These are phyloP conservation scores for Turnix velox DNA, from an alignment of 2,113 vertebrate species.

Conservation along the genomic window DNA sequence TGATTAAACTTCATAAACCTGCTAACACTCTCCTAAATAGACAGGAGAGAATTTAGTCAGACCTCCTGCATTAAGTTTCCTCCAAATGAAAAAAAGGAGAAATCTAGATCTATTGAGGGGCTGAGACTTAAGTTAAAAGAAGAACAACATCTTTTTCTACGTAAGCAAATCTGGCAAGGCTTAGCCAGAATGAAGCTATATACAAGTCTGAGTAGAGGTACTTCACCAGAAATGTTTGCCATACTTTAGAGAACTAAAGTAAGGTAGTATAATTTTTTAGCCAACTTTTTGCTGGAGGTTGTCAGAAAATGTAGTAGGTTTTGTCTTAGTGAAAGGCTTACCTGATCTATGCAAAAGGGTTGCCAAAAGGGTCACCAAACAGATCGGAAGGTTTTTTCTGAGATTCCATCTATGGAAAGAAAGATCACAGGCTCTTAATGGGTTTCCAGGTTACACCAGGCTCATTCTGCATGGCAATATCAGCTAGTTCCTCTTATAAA, in stretches of 20 bases:
- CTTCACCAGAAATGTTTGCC: not conserved
- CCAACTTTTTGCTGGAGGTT: not conserved
- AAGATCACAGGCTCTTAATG: not conserved
- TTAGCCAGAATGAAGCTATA: not conserved
- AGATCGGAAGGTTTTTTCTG: slow-evolving; percentile 54
- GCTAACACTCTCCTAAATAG: not conserved
- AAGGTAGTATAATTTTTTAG: not conserved
- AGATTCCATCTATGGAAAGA: slow-evolving; percentile 32
- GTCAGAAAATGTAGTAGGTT: not conserved
- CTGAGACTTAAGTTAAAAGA: not conserved
- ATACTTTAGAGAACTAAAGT: not conserved
- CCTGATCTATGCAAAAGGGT: slow-evolving; percentile 85
- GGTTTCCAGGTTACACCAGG: not conserved
- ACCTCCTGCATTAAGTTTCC: not conserved
- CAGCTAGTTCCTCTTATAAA: not conserved
- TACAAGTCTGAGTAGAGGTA: not conserved
- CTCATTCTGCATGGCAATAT: not conserved
- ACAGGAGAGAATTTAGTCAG: not conserved
- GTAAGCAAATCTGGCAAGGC: not conserved
- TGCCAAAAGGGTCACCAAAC: slow-evolving; percentile 82
- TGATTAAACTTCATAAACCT: not conserved
- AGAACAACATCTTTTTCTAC: not conserved
- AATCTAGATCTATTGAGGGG: not conserved
- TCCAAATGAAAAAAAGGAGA: not conserved
- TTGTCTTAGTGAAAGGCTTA: slow-evolving; percentile 34